Evolutionary conservation across 1,140 invertebrate species (phyloP).

Genomic region (Diuraphis noxia): DNA sequence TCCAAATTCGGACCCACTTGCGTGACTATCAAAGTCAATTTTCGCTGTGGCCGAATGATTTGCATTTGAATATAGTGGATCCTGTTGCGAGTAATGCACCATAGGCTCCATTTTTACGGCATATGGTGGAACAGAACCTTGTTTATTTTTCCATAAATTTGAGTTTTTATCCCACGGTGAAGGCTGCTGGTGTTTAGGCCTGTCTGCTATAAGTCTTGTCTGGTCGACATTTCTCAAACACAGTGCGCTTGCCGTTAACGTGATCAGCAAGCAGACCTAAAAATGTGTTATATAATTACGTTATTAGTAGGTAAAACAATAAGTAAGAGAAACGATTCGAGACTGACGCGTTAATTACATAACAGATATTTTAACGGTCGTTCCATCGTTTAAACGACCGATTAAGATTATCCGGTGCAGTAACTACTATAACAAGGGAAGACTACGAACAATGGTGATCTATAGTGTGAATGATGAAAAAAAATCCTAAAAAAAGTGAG

Average conservation of each 20-base stretch:
- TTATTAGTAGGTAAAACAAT: background rate
- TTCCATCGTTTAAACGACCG: conserved; percentile 20
- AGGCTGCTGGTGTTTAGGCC: background rate
- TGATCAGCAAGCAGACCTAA: conserved; percentile 35
- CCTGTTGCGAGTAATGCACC: conserved; percentile 76
- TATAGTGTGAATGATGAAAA: conserved; percentile 15
- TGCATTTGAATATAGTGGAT: conserved; percentile 70
- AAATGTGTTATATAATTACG: conserved; percentile 12
- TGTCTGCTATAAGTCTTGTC: conserved; percentile 27
- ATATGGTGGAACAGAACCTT: conserved; percentile 65
- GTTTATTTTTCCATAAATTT: conserved; percentile 21
- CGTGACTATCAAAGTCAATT: conserved; percentile 45
- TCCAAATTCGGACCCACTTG: conserved; percentile 33
- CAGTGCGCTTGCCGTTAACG: background rate
- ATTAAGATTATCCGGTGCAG: conserved; percentile 38
- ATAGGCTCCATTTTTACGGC: conserved; percentile 80
- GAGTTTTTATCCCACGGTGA: background rate
- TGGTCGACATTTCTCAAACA: background rate
- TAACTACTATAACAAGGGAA: conserved; percentile 10
- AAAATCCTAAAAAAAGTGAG: conserved; percentile 15
- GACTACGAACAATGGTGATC: conserved; percentile 18
- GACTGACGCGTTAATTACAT: background rate
- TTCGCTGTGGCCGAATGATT: conserved; percentile 51
- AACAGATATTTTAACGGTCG: conserved; percentile 8
- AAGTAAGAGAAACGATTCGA: background rate